Evolutionary conservation across 2,113 vertebrate genomes (phyloP), one percentile per base, ranked within the genome.

Genomic region (Etheostoma cragini): DNA sequence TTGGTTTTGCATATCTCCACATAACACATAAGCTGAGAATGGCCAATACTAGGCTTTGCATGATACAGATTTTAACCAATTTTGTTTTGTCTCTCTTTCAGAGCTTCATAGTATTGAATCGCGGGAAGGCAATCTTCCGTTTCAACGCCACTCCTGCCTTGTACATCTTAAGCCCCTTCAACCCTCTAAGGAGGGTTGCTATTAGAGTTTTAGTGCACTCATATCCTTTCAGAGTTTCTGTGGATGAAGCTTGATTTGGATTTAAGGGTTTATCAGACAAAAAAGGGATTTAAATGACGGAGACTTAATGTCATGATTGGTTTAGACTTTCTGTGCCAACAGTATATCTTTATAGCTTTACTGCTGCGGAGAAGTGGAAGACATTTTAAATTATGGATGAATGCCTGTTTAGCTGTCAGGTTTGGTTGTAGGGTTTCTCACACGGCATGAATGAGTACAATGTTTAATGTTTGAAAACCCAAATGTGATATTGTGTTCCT

Each of bases 41-140:
- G 45, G 38, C 15, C 6, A 19, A 54, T 3, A 7, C 21, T 21
- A 26, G 7, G 22, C 19, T 50, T 14, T 76, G 38, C 21, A 17
- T 47, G 4, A 45, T 65, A 12, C 17, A 15, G 8, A 33, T 45
- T 57, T 49, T 19, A 63, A 75, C 46, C 3, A 3, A 2, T 19
- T 5, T 4, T 57, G 1, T 26, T 78, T 42, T 90, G 2, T 84
- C 46, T 89, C 53, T 92, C 89, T 97, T 95, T 95, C 96, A 99
- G 98, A 99, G 97, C 49, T 99, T 99, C 95, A 98, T 99, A 98
- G 98, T 99, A 96, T 96, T 99, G 96, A 99, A 99, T 95, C 97
- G 92, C 81, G 97, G 97, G 88, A 99, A 99, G 95, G 91, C 96
- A 87, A 98, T 99, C 88, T 99, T 97, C 91, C 97, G 98, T 78